Conservation (phyloP, 1,140 invertebrate species). For the Procambarus virginalis region DNA sequence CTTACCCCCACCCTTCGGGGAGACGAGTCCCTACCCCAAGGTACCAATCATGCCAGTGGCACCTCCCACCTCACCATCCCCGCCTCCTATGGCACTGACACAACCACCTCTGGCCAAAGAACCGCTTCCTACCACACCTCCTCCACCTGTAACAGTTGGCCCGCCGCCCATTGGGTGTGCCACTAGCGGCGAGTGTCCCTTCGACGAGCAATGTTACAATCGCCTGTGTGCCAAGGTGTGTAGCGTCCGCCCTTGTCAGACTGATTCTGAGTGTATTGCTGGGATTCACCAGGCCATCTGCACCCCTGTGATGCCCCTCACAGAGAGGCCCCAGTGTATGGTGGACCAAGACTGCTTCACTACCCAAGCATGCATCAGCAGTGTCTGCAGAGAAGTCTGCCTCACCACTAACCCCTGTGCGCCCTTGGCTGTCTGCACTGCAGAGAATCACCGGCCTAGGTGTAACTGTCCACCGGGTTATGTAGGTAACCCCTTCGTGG, state of each 20-base stretch:
- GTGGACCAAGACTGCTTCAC: conserved; percentile 80
- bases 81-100: conserved; percentile 35
- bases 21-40: not conserved
- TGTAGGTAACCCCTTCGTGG: conserved; percentile 72
- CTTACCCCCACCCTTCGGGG: conserved; percentile 23
- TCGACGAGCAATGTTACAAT: conserved; percentile 73
- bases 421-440: conserved; percentile 83
- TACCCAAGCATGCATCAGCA: conserved; percentile 81
- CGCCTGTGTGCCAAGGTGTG: conserved; percentile 73
- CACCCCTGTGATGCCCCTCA: conserved; percentile 81
- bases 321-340: conserved; percentile 79
- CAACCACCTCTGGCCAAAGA: conserved; percentile 30
- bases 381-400: conserved; percentile 85
- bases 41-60: conserved; percentile 27
- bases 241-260: conserved; percentile 82
- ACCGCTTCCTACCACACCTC: not conserved
- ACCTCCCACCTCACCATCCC: conserved; percentile 21
- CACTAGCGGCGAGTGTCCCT: conserved; percentile 71
- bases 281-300: conserved; percentile 89
- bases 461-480: conserved; percentile 73
- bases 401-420: conserved; percentile 84
- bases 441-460: conserved; percentile 87
- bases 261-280: conserved; percentile 84
- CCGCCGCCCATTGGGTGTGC: conserved; percentile 60
- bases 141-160: conserved; percentile 15